Evolutionary conservation across 1,140 invertebrate species (phyloP), one percentile per base, ranked within the genome.

Genomic region (Campoletis sonorensis): DNA sequence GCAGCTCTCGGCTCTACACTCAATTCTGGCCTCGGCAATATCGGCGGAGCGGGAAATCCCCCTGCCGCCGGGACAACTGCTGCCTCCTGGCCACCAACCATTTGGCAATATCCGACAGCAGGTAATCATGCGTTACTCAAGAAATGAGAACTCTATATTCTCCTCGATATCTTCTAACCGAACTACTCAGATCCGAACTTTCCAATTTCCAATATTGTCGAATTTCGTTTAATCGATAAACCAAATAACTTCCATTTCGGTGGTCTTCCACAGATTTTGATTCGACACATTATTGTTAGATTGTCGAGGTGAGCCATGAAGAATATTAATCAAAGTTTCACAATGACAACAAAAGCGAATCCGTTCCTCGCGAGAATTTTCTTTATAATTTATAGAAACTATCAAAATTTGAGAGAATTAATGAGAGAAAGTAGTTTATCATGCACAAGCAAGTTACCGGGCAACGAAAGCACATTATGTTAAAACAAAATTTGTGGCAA

Each of bases 91-190:
- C 89, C 94, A 85, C 93, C 95, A 79, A 94, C 95, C 82, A 92
- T 96, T 87, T 95, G 94, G 95, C 94, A 95, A 91, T 96, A 96
- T 92, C 95, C 95, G 85, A 89, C 89, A 78, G 84, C 88, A 72
- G 93, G 95, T 95, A 89, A 94, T 93, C 91, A 80, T 15, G 16
- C 30, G 67, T 18, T 37, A 70, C 30, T 4, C 13, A 8, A 70
- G 10, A 16, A 70, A 70, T 15, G 30, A 45, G 40, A 45, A 45
- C 8, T 3, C 1, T 45, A 13, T 10, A 45, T 13, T 45, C 40
- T 45, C 40, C 13, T 45, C 0, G 5, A 45, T 45, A 5, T 4
- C 40, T 10, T 10, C 11, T 45, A 10, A 11, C 61, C 8, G 5
- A 13, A 45, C 40, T 45, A 45, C 40, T 11, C 40, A 11, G 1